Evolutionary conservation across 2,888 invertebrate genomes (phyloP).

Genomic region (Latrodectus elegans): DNA sequence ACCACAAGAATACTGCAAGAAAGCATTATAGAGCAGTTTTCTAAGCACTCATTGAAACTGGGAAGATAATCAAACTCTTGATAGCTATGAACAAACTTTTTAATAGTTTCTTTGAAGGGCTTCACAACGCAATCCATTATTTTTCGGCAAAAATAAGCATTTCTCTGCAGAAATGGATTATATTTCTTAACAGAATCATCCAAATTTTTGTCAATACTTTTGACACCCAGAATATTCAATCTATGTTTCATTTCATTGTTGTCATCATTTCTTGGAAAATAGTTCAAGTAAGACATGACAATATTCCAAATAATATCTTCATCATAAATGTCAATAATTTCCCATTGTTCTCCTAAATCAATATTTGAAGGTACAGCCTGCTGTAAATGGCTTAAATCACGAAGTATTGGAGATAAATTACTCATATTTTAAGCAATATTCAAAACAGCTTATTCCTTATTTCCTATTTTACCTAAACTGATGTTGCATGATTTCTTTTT

Average conservation of each 20-base stretch:
- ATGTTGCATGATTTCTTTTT: too few species aligned
- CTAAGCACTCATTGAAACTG: neutral
- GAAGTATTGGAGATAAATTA: neutral
- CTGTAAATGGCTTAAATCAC: neutral
- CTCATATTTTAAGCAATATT: neutral
- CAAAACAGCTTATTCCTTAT: too few species aligned
- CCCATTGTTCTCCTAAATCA: neutral
- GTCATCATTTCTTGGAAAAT: neutral
- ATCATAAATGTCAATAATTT: neutral
- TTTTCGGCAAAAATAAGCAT: slow-evolving; percentile 8
- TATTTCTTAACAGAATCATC: neutral
- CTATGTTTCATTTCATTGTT: neutral
- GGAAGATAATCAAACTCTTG: neutral
- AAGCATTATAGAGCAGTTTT: neutral
- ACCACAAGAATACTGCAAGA: slow-evolving; percentile 11
- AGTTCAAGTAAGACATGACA: slow-evolving; percentile 29
- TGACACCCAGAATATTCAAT: neutral
- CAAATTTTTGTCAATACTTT: neutral
- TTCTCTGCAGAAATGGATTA: slow-evolving; percentile 25
- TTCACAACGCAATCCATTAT: neutral
- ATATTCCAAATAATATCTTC: slow-evolving; percentile 28
- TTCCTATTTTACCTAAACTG: too few species aligned
- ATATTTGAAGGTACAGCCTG: neutral
- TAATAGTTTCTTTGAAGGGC: slow-evolving; percentile 1
- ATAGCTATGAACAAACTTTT: slow-evolving; percentile 2